phyloP scores from a whole-genome alignment of 2,888 invertebrate species.

The Plagodis pulveraria region DNA sequence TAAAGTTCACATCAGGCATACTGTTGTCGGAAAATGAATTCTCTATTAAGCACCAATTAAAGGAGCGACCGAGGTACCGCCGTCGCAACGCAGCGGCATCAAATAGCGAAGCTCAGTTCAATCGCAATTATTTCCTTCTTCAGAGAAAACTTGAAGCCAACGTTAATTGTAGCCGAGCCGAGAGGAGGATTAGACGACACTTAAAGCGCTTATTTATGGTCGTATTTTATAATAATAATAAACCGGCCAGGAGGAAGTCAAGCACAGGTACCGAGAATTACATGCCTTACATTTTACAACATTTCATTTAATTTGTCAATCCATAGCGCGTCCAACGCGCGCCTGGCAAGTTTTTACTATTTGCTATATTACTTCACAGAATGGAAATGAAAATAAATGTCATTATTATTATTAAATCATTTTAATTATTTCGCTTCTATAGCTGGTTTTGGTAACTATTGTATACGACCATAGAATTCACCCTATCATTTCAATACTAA shows the following conservation, averaged over 20 bases:
- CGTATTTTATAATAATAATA: neutral
- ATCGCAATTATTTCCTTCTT: conserved; percentile 76
- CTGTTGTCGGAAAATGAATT: conserved; percentile 56
- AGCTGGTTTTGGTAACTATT: too few relatives aligned
- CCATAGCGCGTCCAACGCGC: too few relatives aligned
- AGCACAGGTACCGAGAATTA: neutral
- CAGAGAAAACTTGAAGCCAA: conserved; percentile 68
- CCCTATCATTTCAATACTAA: too few relatives aligned
- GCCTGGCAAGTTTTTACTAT: too few relatives aligned
- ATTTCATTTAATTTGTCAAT: too few relatives aligned
- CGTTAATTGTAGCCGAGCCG: conserved; percentile 62
- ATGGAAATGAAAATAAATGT: too few relatives aligned
- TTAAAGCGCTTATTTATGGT: neutral
- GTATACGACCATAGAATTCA: too few relatives aligned
- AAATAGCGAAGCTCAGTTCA: conserved; percentile 72
- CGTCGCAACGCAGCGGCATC: conserved; percentile 46
- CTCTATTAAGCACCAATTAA: conserved; percentile 75
- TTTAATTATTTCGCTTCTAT: too few relatives aligned
- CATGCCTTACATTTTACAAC: too few relatives aligned
- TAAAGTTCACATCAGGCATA: conserved; percentile 32
- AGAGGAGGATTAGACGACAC: neutral
- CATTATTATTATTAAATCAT: too few relatives aligned
- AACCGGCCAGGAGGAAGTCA: neutral
- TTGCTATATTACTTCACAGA: too few relatives aligned
- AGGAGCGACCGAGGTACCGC: conserved; percentile 35